Evolutionary conservation across 1,140 invertebrate species (phyloP), one percentile per base, ranked within the genome.

Genomic region (Anagrus nilaparvatae): DNA sequence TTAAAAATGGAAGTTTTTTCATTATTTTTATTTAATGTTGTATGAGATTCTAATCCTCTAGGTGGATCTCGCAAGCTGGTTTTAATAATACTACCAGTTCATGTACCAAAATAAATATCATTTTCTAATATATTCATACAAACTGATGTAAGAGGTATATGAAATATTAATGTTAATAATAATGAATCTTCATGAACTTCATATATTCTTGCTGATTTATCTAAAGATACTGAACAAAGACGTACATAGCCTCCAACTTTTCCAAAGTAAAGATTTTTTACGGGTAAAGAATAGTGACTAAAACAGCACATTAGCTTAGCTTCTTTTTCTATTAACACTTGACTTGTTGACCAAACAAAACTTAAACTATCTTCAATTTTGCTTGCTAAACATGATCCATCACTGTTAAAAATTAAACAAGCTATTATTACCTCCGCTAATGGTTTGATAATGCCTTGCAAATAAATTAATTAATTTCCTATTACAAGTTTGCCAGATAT

Each of bases 281-380:
- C 76, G 1, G 84, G 75, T 40, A 86, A 54, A 0, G 79, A 80
- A 61, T 90, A 84, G 56, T 88, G 74, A 18, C 75, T 75, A 54
- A 83, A 84, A 2, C 73, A 74, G 46, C 81, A 77, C 0, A 79
- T 35, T 12, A 84, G 81, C 43, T 77, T 72, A 2, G 57, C 72
- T 20, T 73, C 68, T 10, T 67, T 55, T 1, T 54, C 45, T 40
- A 57, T 58, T 4, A 63, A 50, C 19, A 72, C 62, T 52, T 61
- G 59, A 29, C 59, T 60, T 16, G 82, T 53, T 4, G 66, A 67
- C 86, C 90, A 95, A 0, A 84, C 75, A 46, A 87, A 74, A 6
- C 93, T 76, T 30, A 87, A 69, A 19, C 85, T 86, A 69, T 94
- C 90, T 52, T 90, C 80, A n/a, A 79, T 87, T 3, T 75, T 84